Evolutionary conservation across 2,888 invertebrate species (phyloP).

Genomic region (Acanthosepion pharaonis): DNA sequence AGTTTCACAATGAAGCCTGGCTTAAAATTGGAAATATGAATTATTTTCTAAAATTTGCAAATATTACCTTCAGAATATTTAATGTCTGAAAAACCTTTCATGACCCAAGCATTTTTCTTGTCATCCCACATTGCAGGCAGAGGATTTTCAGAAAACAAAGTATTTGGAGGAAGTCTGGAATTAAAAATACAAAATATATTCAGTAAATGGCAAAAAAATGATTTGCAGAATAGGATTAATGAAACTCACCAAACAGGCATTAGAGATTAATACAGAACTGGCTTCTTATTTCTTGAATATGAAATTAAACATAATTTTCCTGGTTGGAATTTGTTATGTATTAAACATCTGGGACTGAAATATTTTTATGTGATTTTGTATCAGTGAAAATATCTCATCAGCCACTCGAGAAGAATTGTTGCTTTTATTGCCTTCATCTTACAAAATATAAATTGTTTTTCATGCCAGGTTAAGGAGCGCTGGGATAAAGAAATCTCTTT

Average conservation of each 20-base stretch:
- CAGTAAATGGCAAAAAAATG: not conserved
- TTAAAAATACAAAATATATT: not conserved
- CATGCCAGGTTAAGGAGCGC: too few relatives aligned
- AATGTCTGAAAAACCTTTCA: slow-evolving; percentile 71
- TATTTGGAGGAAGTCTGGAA: slow-evolving; percentile 64
- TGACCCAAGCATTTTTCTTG: slow-evolving; percentile 69
- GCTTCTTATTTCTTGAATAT: not conserved
- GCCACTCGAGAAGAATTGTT: too few relatives aligned
- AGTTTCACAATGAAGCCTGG: too few relatives aligned
- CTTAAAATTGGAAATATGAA: not conserved
- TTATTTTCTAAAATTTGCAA: not conserved
- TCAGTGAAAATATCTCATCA: not conserved
- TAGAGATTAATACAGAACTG: not conserved
- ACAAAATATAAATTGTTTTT: too few relatives aligned
- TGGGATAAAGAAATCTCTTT: too few relatives aligned
- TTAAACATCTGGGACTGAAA: not conserved
- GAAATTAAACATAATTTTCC: not conserved
- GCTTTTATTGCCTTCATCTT: too few relatives aligned
- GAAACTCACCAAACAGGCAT: not conserved
- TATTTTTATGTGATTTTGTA: not conserved
- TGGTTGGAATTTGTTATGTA: not conserved
- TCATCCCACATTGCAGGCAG: slow-evolving; percentile 73
- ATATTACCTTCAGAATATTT: slow-evolving; percentile 70
- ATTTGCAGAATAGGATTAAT: too few relatives aligned
- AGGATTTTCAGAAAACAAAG: slow-evolving; percentile 73